Conservation (phyloP, 2,888 invertebrate species). For the Cyrtodaria siliqua region DNA sequence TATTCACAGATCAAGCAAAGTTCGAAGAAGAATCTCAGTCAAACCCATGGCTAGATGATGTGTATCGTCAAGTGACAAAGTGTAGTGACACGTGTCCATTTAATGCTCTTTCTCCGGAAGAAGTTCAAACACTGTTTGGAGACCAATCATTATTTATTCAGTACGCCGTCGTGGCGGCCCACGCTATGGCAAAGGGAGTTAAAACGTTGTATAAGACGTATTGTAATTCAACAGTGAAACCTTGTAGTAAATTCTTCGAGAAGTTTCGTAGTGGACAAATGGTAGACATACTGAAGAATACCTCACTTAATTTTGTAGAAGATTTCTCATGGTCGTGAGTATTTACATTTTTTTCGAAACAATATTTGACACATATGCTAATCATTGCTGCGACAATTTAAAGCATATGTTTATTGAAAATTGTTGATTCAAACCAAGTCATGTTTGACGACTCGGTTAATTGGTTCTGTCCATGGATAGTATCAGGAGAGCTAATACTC, state of each 20-base stretch:
- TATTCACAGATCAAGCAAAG: slow-evolving; percentile 33
- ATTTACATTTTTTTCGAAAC: too few relatives aligned
- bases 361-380: too few relatives aligned
- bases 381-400: too few relatives aligned
- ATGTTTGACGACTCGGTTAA: too few relatives aligned
- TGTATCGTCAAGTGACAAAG: slow-evolving; percentile 1
- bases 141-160: slow-evolving; percentile 42
- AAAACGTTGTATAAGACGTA: slow-evolving; percentile 12
- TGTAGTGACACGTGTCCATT: slow-evolving; percentile 46
- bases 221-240: background rate
- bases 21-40: slow-evolving; percentile 19
- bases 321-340: slow-evolving; percentile 44
- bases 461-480: too few relatives aligned
- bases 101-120: slow-evolving; percentile 44
- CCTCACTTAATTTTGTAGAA: slow-evolving; percentile 22
- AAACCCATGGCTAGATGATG: slow-evolving; percentile 37
- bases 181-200: slow-evolving; percentile 45
- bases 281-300: slow-evolving; percentile 6
- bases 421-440: too few relatives aligned
- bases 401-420: too few relatives aligned
- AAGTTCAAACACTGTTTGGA: slow-evolving; percentile 9
- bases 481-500: too few relatives aligned
- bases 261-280: slow-evolving; percentile 10
- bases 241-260: background rate
- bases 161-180: slow-evolving; percentile 56